Base-by-base conservation (phyloP, 2,113 vertebrate species). In the Saccopteryx bilineata region DNA sequence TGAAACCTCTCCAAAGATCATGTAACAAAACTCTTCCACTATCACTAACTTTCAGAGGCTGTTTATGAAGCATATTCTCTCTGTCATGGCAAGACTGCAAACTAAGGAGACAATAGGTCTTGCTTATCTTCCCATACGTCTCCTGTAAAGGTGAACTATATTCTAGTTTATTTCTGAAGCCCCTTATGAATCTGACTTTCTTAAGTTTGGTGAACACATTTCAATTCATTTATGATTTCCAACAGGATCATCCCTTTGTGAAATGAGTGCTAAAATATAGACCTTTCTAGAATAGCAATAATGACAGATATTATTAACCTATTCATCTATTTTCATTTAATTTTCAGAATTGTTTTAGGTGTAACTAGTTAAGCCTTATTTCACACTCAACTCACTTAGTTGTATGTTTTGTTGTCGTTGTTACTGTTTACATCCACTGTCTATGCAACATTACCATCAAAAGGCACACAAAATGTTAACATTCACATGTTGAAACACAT, bases 281-380 rank as follows among this genome's bases (percentile, higher is more conserved):
- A 87, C 66, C 54, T 78, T 74, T 72, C 71, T 82, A 85, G 48
- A 69, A 81, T 19, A 82, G 23, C 33, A 93, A 19, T 72, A 80
- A 76, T 39, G 21, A 66, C 54, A 89, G 87, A 72, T 76, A 56
- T 58, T 76, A 85, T n/a, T 54, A 65, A 54, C 19, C 23, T 60
- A 33, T 63, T 87, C 56, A 76, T 76, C 17, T 79, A 61, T 12
- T 71, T 87, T 87, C 39, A 88, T 11, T 88, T 31, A 52, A 61
- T 87, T 90, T 95, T 90, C 46, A 96, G 58, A 72, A 86, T 52
- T 92, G 15, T 72, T 50, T 81, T 90, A 54, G 71, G 92, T 18
- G 60, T 58, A 68, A 46, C 72, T 83, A 81, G 14, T 46, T 81
- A 90, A 68, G 4, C 9, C n/a, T 85, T 93, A 1, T 69, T 95